These are phyloP conservation scores for Tursiops truncatus DNA, from an alignment of 2,113 vertebrate species.

Conservation along the genomic window DNA sequence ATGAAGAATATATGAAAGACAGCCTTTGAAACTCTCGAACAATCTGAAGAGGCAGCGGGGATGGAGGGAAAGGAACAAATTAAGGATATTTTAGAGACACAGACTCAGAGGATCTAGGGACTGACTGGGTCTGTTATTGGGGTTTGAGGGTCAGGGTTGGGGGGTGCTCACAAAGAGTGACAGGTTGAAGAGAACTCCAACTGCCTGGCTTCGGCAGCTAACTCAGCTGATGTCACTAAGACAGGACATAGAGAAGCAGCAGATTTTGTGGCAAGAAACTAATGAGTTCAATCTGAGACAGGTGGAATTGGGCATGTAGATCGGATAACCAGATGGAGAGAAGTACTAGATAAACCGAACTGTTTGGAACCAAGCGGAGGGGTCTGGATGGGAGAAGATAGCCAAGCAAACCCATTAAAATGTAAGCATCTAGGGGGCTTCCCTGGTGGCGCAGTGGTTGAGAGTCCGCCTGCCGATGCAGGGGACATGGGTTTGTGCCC, in stretches of 20 bases:
- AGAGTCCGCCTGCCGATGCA: too few relatives aligned
- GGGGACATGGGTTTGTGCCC: too few relatives aligned
- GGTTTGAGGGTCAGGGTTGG: too few relatives aligned
- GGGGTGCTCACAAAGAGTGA: not conserved
- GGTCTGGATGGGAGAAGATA: not conserved
- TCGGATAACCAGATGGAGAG: accelerated
- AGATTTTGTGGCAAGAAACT: not conserved
- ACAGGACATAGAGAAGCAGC: not conserved
- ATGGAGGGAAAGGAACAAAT: not conserved
- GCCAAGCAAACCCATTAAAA: not conserved
- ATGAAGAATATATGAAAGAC: not conserved
- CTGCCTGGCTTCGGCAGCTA: not conserved
- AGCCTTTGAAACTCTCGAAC: not conserved
- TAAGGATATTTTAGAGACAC: not conserved
- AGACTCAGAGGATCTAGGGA: not conserved
- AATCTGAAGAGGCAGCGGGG: not conserved
- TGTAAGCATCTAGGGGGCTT: too few relatives aligned
- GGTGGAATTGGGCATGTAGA: not conserved
- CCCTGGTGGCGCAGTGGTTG: too few relatives aligned
- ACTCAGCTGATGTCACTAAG: not conserved
- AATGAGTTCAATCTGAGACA: not conserved
- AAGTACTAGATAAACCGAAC: not conserved
- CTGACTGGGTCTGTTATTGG: not conserved
- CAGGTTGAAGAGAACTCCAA: not conserved
- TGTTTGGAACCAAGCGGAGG: accelerated